Percentiles rank a stretch among this genome's conserved stretches.
Evolutionary conservation across 2,888 invertebrate genomes (phyloP).

Genomic region (Itoplectis maculator): DNA sequence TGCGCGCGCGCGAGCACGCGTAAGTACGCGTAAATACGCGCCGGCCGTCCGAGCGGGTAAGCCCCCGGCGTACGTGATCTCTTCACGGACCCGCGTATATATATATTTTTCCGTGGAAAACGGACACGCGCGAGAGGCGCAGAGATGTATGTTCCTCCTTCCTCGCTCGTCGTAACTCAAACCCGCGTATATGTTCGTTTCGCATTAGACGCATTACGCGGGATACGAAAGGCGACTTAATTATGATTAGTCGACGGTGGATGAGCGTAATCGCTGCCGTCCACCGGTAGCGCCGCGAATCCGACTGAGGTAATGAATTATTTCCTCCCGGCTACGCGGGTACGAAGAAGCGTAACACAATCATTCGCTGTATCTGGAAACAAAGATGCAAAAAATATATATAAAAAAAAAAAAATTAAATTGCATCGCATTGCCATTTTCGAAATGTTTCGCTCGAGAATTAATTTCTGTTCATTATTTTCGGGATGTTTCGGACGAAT

Average conservation of each 20-base stretch:
- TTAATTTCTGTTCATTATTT: too few species aligned
- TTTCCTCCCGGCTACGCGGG: too few species aligned
- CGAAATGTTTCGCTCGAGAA: constrained; percentile 1
- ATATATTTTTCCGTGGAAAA: constrained; percentile 14
- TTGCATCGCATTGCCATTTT: too few species aligned
- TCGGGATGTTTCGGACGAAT: not conserved
- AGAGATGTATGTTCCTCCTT: constrained; percentile 21
- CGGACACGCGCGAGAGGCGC: constrained; percentile 8
- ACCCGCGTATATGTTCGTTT: constrained; percentile 11
- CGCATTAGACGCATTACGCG: constrained; percentile 26
- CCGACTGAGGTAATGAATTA: not conserved
- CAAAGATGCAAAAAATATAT: too few species aligned
- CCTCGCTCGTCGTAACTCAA: constrained; percentile 38
- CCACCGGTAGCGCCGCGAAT: not conserved
- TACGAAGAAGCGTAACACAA: too few species aligned
- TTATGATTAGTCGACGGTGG: constrained; percentile 37
- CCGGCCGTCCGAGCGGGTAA: constrained; percentile 10
- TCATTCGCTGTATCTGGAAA: not conserved
- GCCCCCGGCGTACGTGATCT: constrained; percentile 29
- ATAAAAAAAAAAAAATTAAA: not conserved
- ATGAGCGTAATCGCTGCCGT: constrained; percentile 27
- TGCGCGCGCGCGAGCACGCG: not conserved
- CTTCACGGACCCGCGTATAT: not conserved
- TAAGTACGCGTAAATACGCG: constrained; percentile 36
- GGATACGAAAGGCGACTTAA: constrained; percentile 36